These are phyloP conservation scores for Callithrix jacchus DNA, from an alignment of 2,113 vertebrate species.

Conservation along the genomic window DNA sequence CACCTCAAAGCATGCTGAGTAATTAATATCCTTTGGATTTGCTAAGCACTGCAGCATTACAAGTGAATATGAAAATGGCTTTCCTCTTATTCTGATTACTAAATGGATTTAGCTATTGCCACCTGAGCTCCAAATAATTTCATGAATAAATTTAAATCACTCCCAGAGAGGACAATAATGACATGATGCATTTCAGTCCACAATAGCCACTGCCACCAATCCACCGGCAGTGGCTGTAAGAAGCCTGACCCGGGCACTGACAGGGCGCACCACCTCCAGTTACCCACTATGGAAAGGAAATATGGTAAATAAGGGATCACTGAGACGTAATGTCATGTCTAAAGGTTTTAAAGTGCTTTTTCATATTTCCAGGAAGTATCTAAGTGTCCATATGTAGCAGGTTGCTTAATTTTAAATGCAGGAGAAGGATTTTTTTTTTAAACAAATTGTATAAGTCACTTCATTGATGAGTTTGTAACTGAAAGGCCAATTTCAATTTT, in stretches of 20 bases:
- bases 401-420: not conserved
- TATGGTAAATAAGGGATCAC: not conserved
- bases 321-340: not conserved
- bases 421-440: not conserved
- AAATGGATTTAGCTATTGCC: conserved; percentile 82
- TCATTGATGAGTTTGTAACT: fast-evolving
- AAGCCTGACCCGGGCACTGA: not conserved
- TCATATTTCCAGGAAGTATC: not conserved
- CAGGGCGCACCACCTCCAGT: not conserved
- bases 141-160: conserved; percentile 84
- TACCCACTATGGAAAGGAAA: fast-evolving
- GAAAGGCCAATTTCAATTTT: not conserved
- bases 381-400: fast-evolving
- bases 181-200: conserved; percentile 31
- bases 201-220: conserved; percentile 18
- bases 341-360: not conserved
- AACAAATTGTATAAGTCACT: not conserved
- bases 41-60: conserved; percentile 74
- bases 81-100: conserved; percentile 81
- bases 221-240: not conserved
- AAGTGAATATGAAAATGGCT: conserved; percentile 80
- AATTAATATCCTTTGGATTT: conserved; percentile 84
- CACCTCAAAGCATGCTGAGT: conserved; percentile 79
- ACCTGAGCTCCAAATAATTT: conserved; percentile 82
- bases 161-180: conserved; percentile 75